Conservation (phyloP, 2,888 invertebrate species). For the Drosophila stalkeri region DNA sequence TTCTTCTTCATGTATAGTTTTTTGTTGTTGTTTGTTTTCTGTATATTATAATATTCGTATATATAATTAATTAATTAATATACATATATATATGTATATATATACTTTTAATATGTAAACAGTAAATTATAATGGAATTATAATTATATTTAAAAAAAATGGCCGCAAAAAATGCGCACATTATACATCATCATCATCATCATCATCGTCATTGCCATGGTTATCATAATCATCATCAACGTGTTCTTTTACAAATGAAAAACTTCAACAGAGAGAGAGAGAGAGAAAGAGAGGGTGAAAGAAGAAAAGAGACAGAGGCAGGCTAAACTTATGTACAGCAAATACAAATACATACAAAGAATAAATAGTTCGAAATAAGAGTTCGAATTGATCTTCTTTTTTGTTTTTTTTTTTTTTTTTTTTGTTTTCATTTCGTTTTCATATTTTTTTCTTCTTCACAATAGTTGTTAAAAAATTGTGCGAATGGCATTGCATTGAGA, state of each 20-base stretch:
- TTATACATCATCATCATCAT: constrained; percentile 20
- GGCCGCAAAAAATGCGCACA: constrained; percentile 61
- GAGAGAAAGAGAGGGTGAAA: constrained; percentile 17
- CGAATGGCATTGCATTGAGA: constrained; percentile 57
- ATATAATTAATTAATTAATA: constrained; percentile 60
- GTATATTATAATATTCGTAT: constrained; percentile 70
- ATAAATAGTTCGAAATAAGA: constrained; percentile 41
- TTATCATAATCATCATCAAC: constrained; percentile 28
- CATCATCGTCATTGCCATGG: not conserved
- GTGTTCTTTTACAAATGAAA: constrained; percentile 46
- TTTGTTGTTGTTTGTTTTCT: constrained; percentile 38
- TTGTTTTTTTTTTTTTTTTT: constrained; percentile 8
- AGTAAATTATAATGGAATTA: constrained; percentile 72
- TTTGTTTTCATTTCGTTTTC: not conserved
- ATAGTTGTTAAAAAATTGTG: constrained; percentile 47
- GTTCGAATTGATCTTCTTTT: constrained; percentile 39
- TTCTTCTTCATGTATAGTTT: constrained; percentile 66
- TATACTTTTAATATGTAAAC: constrained; percentile 64
- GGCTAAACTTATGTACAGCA: constrained; percentile 76
- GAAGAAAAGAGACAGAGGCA: constrained; percentile 34
- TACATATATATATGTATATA: constrained; percentile 25
- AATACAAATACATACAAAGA: constrained; percentile 44
- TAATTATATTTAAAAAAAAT: constrained; percentile 59
- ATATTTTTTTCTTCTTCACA: constrained; percentile 1
- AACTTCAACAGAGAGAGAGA: constrained; percentile 41